Conservation (phyloP, 2,888 invertebrate genomes). For the Ochropleura plecta region DNA sequence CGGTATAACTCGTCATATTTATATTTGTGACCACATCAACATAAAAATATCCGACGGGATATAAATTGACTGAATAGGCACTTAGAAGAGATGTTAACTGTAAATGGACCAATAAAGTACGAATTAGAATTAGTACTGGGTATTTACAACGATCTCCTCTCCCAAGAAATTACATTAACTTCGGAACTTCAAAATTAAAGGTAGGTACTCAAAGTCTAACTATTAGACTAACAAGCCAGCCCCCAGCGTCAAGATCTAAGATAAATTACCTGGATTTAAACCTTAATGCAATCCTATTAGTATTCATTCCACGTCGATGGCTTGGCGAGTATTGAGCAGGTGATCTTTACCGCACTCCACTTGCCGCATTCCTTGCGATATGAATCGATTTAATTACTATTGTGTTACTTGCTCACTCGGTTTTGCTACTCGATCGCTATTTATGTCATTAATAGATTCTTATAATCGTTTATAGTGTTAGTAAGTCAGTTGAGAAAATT, state of each 20-base stretch:
- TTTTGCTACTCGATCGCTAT: constrained; percentile 60
- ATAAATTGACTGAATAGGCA: no score
- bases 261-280: constrained; percentile 45
- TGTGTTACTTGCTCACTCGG: constrained; percentile 62
- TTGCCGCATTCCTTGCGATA: constrained; percentile 75
- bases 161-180: neutral
- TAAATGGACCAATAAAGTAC: no score
- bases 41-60: neutral
- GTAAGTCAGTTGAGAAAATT: constrained; percentile 30
- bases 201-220: neutral
- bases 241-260: constrained; percentile 40
- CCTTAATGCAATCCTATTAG: constrained; percentile 48
- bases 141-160: neutral
- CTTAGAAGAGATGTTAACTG: no score
- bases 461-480: constrained; percentile 39
- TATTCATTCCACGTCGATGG: constrained; percentile 59
- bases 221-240: neutral
- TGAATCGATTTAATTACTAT: constrained; percentile 69
- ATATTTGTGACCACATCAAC: no score
- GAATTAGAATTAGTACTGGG: no score
- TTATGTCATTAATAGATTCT: constrained; percentile 59
- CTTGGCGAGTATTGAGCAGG: constrained; percentile 63
- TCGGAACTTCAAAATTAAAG: constrained; percentile 10
- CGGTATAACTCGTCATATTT: neutral
- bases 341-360: constrained; percentile 79